Conservation (phyloP, 2,797 vertebrate genomes). For the Pipistrellus kuhlii region DNA sequence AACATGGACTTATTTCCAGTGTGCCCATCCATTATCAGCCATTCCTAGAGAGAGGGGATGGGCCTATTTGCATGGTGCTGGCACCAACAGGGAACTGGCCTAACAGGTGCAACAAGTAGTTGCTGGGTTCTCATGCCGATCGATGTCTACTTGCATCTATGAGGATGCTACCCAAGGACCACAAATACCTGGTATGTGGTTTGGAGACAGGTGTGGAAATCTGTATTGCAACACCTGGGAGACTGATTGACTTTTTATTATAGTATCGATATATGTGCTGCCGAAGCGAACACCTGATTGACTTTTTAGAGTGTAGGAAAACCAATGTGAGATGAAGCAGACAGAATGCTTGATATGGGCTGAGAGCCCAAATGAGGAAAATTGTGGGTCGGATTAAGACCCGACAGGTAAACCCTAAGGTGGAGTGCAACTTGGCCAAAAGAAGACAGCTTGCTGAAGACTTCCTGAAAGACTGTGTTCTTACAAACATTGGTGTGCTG, state of each 20-base stretch:
- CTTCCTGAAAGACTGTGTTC: conserved; percentile 96
- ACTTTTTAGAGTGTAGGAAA: conserved; percentile 96
- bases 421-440: conserved; percentile 99
- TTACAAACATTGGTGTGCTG: conserved; percentile 95
- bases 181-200: conserved; percentile 91
- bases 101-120: conserved; percentile 98
- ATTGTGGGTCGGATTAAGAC: conserved; percentile 97
- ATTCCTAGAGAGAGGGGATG: conserved; percentile 96
- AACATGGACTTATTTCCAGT: conserved; percentile 95
- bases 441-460: conserved; percentile 97
- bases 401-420: conserved; percentile 97
- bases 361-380: conserved; percentile 98
- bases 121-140: conserved; percentile 94
- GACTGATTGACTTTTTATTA: conserved; percentile 97
- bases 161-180: conserved; percentile 97
- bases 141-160: conserved; percentile 96
- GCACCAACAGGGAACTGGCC: conserved; percentile 96
- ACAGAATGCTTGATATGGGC: conserved; percentile 98
- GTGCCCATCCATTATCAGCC: conserved; percentile 98
- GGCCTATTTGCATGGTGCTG: conserved; percentile 96
- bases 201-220: conserved; percentile 98
- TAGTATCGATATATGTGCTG: too few species aligned
- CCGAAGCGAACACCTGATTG: too few species aligned
- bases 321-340: conserved; percentile 97
- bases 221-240: conserved; percentile 96